Evolutionary conservation across 2,113 vertebrate species (phyloP).

Genomic region (Cavia porcellus): DNA sequence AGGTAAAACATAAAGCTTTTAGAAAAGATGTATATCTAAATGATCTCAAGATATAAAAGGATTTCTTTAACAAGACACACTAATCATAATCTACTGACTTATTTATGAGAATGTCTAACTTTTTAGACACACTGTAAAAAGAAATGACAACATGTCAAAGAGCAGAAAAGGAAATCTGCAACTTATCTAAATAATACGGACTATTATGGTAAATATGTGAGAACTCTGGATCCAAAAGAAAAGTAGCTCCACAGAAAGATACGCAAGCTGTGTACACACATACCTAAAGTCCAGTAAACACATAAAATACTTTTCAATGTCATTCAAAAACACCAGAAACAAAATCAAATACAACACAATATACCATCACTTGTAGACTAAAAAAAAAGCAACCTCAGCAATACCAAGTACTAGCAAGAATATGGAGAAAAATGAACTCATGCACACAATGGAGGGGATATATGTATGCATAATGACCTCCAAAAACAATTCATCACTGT

Average conservation of each 20-base stretch:
- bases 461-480: not conserved
- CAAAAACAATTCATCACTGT: not conserved
- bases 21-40: not conserved
- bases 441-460: too few species aligned
- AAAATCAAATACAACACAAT: not conserved
- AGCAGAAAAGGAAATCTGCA: not conserved
- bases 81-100: not conserved
- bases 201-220: not conserved
- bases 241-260: not conserved
- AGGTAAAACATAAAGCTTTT: constrained; percentile 41
- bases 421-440: not conserved
- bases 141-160: not conserved
- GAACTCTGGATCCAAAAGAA: not conserved
- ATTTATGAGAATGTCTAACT: not conserved
- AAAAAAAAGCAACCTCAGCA: not conserved
- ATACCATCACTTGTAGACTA: not conserved
- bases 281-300: not conserved
- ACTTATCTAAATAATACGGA: not conserved
- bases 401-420: not conserved
- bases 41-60: not conserved
- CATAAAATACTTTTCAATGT: not conserved
- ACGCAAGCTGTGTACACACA: not conserved
- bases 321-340: constrained; percentile 22
- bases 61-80: constrained; percentile 20
- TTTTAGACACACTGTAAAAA: constrained; percentile 18